Evolutionary conservation across 2,113 vertebrate species (phyloP).

Genomic region (Malurus cyaneus): DNA sequence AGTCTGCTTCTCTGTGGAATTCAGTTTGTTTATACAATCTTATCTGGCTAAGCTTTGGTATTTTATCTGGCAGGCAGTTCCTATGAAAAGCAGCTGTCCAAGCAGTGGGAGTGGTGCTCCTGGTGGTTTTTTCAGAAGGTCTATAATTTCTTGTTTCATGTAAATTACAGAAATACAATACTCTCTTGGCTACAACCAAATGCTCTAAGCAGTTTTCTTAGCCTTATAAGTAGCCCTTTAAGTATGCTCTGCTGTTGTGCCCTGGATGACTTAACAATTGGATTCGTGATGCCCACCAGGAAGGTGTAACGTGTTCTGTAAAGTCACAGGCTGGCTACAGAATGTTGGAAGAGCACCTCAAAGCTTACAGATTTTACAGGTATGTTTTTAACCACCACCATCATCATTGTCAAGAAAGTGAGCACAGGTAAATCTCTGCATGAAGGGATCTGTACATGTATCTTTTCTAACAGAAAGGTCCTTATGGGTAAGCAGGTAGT

Average conservation of each 20-base stretch:
- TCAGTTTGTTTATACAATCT: slow-evolving; percentile 74
- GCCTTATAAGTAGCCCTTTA: slow-evolving; percentile 1
- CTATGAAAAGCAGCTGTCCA: slow-evolving; percentile 75
- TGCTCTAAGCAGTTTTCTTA: slow-evolving; percentile 14
- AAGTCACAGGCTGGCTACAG: background rate
- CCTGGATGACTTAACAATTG: background rate
- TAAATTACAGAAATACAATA: slow-evolving; percentile 51
- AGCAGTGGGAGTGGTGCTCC: slow-evolving; percentile 67
- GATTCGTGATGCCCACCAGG: background rate
- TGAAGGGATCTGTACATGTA: background rate
- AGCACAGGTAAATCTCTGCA: background rate
- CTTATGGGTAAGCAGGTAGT: background rate
- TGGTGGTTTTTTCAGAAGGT: slow-evolving; percentile 56
- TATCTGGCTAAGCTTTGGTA: slow-evolving; percentile 74
- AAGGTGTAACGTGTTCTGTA: background rate
- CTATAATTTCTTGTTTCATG: slow-evolving; percentile 62
- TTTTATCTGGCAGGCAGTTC: slow-evolving; percentile 72
- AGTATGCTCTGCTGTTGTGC: background rate
- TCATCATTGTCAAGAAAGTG: background rate
- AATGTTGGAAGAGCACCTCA: background rate
- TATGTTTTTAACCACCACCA: background rate
- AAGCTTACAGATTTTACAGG: background rate
- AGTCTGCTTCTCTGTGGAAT: slow-evolving; percentile 69
- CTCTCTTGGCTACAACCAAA: slow-evolving; percentile 5
- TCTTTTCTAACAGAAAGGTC: background rate